These are phyloP conservation scores for Natator depressus DNA, from an alignment of 2,113 vertebrate species.

Conservation along the genomic window DNA sequence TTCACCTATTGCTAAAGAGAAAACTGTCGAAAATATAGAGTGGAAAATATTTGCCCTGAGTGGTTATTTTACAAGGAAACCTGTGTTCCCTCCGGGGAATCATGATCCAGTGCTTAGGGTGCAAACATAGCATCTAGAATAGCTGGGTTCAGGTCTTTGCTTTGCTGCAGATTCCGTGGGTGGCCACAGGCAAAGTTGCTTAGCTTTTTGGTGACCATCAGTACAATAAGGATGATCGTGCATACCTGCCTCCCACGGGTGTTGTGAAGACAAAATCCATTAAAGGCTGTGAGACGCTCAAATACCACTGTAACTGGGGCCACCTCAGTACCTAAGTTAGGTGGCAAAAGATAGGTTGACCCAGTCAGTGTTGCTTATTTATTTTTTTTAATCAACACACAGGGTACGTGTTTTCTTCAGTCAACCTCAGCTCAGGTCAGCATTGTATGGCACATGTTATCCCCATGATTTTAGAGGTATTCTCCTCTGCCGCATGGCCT, in stretches of 20 bases:
- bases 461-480: not conserved
- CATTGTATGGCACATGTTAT: not conserved
- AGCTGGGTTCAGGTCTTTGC: not conserved
- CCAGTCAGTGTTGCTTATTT: not conserved
- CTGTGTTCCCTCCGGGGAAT: not conserved
- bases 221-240: not conserved
- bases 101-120: not conserved
- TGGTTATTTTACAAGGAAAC: not conserved
- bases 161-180: not conserved
- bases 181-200: not conserved
- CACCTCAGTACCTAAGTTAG: not conserved
- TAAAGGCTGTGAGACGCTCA: not conserved
- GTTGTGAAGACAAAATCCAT: not conserved
- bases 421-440: not conserved
- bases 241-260: not conserved
- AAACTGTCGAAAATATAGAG: not conserved
- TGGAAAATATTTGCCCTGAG: not conserved
- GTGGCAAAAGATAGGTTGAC: not conserved
- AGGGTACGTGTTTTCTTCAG: not conserved
- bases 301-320: not conserved
- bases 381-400: not conserved
- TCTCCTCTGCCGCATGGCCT: accelerated
- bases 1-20: not conserved
- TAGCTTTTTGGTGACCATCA: not conserved
- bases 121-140: not conserved